Evolutionary conservation across 2,113 vertebrate genomes (phyloP).

Genomic region (Cryptomyrus ogoouensis): DNA sequence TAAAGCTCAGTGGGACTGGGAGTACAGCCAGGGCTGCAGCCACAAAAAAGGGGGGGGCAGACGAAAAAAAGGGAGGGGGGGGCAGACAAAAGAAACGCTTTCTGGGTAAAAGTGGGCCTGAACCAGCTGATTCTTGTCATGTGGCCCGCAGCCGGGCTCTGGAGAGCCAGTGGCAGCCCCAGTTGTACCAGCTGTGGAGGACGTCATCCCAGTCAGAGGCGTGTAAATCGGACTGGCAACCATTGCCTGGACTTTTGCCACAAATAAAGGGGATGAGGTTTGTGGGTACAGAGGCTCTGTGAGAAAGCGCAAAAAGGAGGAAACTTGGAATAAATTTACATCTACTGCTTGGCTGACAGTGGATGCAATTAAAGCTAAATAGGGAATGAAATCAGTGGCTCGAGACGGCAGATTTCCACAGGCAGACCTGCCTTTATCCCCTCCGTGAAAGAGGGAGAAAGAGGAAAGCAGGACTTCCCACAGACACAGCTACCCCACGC

Average conservation of each 20-base stretch:
- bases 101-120: slow-evolving; percentile 6
- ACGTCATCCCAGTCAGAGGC: not conserved
- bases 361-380: not conserved
- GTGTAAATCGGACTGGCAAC: not conserved
- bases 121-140: not conserved
- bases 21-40: slow-evolving; percentile 7
- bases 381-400: not conserved
- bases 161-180: not conserved
- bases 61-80: not conserved
- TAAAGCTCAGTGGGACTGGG: not conserved
- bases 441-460: not conserved
- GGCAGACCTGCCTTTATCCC: not conserved
- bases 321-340: slow-evolving; percentile 1
- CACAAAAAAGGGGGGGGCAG: not conserved
- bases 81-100: not conserved
- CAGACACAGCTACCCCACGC: not conserved
- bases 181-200: not conserved
- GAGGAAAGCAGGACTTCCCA: not conserved
- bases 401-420: not conserved
- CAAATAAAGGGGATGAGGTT: not conserved
- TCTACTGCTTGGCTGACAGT: not conserved
- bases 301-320: not conserved
- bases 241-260: not conserved
- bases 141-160: not conserved
- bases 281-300: not conserved